Conservation (phyloP, 2,888 invertebrate species). For the Apoderus coryli region DNA sequence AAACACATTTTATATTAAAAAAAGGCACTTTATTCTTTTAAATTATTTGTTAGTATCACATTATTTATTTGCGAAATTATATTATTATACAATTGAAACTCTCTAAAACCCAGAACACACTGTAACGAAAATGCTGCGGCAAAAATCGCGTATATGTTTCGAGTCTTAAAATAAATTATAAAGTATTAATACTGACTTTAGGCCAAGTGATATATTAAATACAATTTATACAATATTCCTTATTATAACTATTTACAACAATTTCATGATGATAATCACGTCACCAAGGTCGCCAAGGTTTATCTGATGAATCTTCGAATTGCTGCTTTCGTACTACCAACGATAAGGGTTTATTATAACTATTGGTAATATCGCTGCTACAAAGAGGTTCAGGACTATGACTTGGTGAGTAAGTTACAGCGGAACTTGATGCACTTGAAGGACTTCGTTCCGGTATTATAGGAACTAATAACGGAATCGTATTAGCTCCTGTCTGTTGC, state of each 20-base stretch:
- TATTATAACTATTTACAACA: neutral
- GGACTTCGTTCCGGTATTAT: constrained; percentile 56
- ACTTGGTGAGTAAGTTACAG: constrained; percentile 34
- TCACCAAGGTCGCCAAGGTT: constrained; percentile 73
- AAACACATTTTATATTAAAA: too few relatives aligned
- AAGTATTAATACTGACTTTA: too few relatives aligned
- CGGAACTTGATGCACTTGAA: constrained; percentile 53
- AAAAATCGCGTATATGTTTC: too few relatives aligned
- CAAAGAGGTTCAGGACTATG: constrained; percentile 26
- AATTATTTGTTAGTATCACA: too few relatives aligned
- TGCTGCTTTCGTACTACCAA: constrained; percentile 51
- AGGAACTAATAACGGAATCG: constrained; percentile 55
- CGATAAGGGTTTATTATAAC: constrained; percentile 45
- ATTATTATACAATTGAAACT: too few relatives aligned
- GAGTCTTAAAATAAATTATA: too few relatives aligned
- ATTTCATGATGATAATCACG: neutral
- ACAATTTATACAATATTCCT: too few relatives aligned
- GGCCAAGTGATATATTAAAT: too few relatives aligned
- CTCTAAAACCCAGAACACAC: too few relatives aligned
- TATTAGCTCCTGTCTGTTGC: constrained; percentile 33
- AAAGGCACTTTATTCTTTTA: too few relatives aligned
- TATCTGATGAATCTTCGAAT: constrained; percentile 30
- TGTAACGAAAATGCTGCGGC: too few relatives aligned
- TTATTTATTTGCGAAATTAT: too few relatives aligned
- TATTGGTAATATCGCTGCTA: constrained; percentile 23